These are phyloP conservation scores for Athetis lepigone DNA, from an alignment of 2,888 invertebrate genomes.

Conservation along the genomic window DNA sequence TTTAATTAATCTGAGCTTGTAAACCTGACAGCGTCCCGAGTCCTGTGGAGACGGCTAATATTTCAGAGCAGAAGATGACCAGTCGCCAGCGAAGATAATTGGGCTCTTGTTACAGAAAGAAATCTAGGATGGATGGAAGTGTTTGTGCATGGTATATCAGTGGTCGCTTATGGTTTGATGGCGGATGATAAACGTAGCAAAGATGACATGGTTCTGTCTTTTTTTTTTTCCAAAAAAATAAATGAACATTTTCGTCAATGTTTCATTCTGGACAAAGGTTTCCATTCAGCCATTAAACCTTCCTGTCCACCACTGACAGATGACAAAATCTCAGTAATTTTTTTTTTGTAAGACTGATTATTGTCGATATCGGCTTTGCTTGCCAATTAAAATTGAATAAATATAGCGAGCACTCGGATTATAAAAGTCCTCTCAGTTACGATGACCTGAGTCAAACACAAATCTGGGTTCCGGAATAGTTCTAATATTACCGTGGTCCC, in stretches of 20 bases:
- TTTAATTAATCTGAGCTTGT: constrained; percentile 80
- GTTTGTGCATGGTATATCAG: constrained; percentile 33
- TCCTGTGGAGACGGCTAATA: constrained; percentile 72
- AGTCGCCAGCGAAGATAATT: constrained; percentile 76
- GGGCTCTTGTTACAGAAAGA: constrained; percentile 79
- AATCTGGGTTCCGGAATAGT: too few relatives aligned
- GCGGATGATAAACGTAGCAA: background rate
- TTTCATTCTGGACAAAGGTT: too few relatives aligned
- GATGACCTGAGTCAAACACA: too few relatives aligned
- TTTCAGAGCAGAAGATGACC: constrained; percentile 83
- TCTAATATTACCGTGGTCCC: too few relatives aligned
- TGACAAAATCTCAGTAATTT: too few relatives aligned
- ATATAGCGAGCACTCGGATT: too few relatives aligned
- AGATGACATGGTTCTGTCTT: background rate
- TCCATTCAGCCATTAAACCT: too few relatives aligned
- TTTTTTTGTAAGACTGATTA: too few relatives aligned
- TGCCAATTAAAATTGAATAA: too few relatives aligned
- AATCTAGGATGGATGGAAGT: constrained; percentile 63
- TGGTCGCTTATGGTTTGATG: constrained; percentile 2
- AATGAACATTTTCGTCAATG: background rate
- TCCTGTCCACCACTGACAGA: too few relatives aligned
- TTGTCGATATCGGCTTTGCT: too few relatives aligned
- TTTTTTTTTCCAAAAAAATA: background rate
- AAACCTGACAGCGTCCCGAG: constrained; percentile 67
- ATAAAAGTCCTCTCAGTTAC: too few relatives aligned